Evolutionary conservation across 2,797 vertebrate species (phyloP).

Genomic region (Trematocara caparti): DNA sequence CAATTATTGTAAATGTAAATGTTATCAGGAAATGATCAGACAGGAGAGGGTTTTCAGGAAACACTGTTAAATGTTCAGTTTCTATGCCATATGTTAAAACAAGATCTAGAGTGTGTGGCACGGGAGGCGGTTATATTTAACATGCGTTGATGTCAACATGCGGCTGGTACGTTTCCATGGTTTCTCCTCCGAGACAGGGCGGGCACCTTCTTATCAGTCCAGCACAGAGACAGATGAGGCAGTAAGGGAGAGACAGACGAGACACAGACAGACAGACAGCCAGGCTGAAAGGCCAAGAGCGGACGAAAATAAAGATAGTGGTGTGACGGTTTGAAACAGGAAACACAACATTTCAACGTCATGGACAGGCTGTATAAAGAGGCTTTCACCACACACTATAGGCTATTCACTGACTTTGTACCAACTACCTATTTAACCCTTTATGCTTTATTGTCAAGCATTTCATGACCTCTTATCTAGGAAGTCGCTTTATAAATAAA

Average conservation of each 20-base stretch:
- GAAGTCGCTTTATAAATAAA: background rate
- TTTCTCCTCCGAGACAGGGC: constrained; percentile 70
- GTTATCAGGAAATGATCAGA: too few relatives aligned
- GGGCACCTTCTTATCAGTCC: constrained; percentile 67
- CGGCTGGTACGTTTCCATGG: constrained; percentile 77
- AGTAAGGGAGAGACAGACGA: background rate
- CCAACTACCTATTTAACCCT: background rate
- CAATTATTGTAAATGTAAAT: too few relatives aligned
- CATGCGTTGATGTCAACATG: constrained; percentile 75
- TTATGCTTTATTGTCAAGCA: background rate
- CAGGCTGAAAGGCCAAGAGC: constrained; percentile 24
- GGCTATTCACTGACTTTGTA: constrained; percentile 26
- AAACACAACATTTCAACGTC: constrained; percentile 28
- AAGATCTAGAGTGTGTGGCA: constrained; percentile 70
- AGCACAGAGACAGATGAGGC: constrained; percentile 59
- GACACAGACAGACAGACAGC: constrained; percentile 8
- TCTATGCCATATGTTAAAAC: too few relatives aligned
- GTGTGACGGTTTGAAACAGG: constrained; percentile 18
- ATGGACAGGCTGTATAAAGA: constrained; percentile 1
- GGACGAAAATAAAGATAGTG: constrained; percentile 39
- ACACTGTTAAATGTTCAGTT: too few relatives aligned
- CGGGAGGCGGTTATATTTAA: constrained; percentile 76
- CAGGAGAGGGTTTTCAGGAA: too few relatives aligned
- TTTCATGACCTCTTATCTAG: background rate
- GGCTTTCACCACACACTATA: background rate